Conservation (phyloP, 2,797 vertebrate genomes). For the Cossypha caffra region DNA sequence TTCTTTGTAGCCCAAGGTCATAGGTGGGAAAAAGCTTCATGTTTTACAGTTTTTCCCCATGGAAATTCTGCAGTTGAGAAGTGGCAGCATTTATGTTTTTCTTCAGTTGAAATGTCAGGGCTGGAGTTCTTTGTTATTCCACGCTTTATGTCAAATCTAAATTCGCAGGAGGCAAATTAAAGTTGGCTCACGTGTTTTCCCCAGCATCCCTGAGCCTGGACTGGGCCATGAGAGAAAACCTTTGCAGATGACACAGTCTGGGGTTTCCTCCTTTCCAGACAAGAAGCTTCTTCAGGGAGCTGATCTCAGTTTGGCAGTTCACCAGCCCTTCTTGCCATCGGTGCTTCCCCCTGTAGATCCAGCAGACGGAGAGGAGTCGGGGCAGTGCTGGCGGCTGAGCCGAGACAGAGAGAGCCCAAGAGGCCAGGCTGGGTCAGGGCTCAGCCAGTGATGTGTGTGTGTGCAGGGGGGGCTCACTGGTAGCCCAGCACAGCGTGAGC, state of each 20-base stretch:
- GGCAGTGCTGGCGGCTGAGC: rapidly evolving
- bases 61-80: not conserved
- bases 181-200: not conserved
- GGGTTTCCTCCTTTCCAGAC: not conserved
- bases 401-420: not conserved
- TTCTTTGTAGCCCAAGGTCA: not conserved
- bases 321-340: rapidly evolving
- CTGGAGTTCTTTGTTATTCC: not conserved
- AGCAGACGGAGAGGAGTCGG: rapidly evolving
- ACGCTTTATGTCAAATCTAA: not conserved
- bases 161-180: not conserved
- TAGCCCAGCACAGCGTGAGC: rapidly evolving
- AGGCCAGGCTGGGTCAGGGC: rapidly evolving
- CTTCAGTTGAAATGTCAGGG: not conserved
- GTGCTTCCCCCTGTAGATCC: rapidly evolving
- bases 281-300: not conserved
- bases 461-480: not conserved
- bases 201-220: no score
- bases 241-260: not conserved
- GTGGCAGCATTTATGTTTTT: not conserved
- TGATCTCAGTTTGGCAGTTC: not conserved
- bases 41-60: not conserved
- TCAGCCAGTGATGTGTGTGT: not conserved
- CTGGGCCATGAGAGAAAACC: not conserved
- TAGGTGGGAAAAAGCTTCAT: not conserved